These are phyloP conservation scores for Lacerta bilineata DNA, from an alignment of 2,797 vertebrate genomes.

Conservation along the genomic window DNA sequence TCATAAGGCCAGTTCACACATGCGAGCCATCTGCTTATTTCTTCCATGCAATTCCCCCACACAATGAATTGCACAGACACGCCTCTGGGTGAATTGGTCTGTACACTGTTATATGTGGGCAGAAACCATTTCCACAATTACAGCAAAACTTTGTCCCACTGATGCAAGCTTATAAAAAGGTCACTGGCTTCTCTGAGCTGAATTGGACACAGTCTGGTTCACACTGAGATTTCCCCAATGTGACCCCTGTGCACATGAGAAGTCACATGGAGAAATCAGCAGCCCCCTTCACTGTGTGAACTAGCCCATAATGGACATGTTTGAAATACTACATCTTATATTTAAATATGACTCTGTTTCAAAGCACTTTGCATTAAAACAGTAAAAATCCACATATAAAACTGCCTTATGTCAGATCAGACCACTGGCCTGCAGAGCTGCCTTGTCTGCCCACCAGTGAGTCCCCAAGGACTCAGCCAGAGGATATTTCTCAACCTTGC, in stretches of 20 bases:
- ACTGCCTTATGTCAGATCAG: too few relatives aligned
- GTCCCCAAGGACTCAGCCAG: too few relatives aligned
- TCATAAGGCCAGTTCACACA: neutral
- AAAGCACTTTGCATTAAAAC: neutral
- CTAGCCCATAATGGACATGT: neutral
- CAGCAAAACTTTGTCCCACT: neutral
- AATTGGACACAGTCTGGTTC: neutral
- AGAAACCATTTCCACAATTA: neutral
- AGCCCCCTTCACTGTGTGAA: neutral
- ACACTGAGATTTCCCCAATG: neutral
- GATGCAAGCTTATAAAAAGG: neutral
- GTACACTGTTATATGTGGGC: neutral
- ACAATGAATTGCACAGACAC: neutral
- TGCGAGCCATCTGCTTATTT: neutral
- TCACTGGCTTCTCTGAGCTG: neutral
- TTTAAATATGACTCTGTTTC: neutral
- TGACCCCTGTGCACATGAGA: neutral
- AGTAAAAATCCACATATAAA: neutral
- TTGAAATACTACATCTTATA: neutral
- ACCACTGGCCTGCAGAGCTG: too few relatives aligned
- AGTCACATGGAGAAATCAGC: neutral
- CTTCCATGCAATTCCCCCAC: neutral
- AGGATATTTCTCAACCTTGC: too few relatives aligned
- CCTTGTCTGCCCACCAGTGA: too few relatives aligned
- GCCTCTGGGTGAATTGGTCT: neutral